Percentiles rank a stretch among this genome's conserved stretches.
Evolutionary conservation across 2,888 invertebrate species (phyloP).

Genomic region (Brenthis ino): DNA sequence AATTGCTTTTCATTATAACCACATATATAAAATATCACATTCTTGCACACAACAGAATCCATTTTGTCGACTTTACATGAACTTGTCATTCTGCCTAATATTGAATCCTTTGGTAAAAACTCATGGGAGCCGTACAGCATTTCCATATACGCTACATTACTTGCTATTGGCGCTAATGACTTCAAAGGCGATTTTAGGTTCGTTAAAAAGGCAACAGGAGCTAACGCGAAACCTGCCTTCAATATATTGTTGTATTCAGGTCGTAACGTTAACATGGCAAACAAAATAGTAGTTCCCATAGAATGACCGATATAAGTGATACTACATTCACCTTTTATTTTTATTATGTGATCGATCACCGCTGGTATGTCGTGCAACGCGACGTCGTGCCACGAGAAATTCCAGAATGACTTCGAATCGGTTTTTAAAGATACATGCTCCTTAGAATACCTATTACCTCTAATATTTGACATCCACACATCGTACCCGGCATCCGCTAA

Average conservation of each 20-base stretch:
- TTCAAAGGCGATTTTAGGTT: slow-evolving; percentile 85
- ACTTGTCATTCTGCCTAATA: slow-evolving; percentile 80
- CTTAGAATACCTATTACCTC: slow-evolving; percentile 90
- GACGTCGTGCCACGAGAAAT: slow-evolving; percentile 93
- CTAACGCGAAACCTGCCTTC: slow-evolving; percentile 85
- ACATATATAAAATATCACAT: slow-evolving; percentile 86
- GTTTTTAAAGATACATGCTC: slow-evolving; percentile 82
- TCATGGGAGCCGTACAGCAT: slow-evolving; percentile 86
- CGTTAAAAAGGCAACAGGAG: slow-evolving; percentile 86
- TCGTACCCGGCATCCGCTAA: slow-evolving; percentile 87
- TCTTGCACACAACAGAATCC: slow-evolving; percentile 85
- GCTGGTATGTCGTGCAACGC: slow-evolving; percentile 93
- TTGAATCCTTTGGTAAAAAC: slow-evolving; percentile 85
- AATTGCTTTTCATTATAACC: slow-evolving; percentile 87
- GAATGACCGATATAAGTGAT: slow-evolving; percentile 93
- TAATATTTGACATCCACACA: slow-evolving; percentile 91
- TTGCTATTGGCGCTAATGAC: slow-evolving; percentile 84
- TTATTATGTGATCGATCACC: slow-evolving; percentile 85
- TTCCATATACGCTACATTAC: slow-evolving; percentile 82
- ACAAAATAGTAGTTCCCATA: slow-evolving; percentile 92
- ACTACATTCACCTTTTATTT: slow-evolving; percentile 56
- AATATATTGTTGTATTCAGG: slow-evolving; percentile 86
- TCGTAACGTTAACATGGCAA: slow-evolving; percentile 85
- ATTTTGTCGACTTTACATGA: slow-evolving; percentile 80
- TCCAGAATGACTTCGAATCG: slow-evolving; percentile 86